A percentile compares a stretch with the other conserved stretches of the same genome.
Evolutionary conservation across 2,888 invertebrate species (phyloP).

Genomic region (Metellina segmentata): DNA sequence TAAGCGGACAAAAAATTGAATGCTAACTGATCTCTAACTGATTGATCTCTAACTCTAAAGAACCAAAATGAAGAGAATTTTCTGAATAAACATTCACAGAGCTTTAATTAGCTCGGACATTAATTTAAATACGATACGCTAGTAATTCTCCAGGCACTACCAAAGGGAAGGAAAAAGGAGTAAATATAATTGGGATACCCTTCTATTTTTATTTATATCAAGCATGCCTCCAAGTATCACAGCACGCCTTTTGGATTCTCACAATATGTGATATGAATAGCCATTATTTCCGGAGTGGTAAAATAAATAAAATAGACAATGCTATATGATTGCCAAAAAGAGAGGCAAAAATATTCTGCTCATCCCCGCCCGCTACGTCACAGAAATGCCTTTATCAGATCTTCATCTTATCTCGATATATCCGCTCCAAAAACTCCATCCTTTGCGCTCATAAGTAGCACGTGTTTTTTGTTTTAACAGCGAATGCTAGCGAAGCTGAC

Average conservation of each 20-base stretch:
- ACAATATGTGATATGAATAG: background rate
- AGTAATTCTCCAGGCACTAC: no score
- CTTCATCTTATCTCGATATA: slow-evolving; percentile 26
- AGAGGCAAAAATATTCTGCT: background rate
- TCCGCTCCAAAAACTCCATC: slow-evolving; percentile 36
- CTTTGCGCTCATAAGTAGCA: slow-evolving; percentile 20
- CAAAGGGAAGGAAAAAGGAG: background rate
- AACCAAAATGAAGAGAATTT: no score
- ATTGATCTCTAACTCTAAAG: no score
- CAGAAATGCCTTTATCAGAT: slow-evolving; percentile 31
- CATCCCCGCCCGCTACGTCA: background rate
- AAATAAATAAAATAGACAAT: background rate
- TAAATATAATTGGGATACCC: background rate
- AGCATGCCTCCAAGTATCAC: background rate
- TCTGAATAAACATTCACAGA: no score
- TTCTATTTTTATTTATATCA: background rate
- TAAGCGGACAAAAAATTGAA: no score
- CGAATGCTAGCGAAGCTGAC: slow-evolving; percentile 54
- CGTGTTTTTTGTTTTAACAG: slow-evolving; percentile 59
- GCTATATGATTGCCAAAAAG: background rate
- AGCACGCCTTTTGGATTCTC: background rate
- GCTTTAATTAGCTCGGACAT: no score
- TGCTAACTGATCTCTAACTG: no score
- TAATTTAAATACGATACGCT: no score
- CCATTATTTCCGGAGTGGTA: background rate